Percentiles rank a stretch among this genome's conserved stretches.
Evolutionary conservation across 2,797 vertebrate genomes (phyloP).

Genomic region (Pipistrellus nathusii): DNA sequence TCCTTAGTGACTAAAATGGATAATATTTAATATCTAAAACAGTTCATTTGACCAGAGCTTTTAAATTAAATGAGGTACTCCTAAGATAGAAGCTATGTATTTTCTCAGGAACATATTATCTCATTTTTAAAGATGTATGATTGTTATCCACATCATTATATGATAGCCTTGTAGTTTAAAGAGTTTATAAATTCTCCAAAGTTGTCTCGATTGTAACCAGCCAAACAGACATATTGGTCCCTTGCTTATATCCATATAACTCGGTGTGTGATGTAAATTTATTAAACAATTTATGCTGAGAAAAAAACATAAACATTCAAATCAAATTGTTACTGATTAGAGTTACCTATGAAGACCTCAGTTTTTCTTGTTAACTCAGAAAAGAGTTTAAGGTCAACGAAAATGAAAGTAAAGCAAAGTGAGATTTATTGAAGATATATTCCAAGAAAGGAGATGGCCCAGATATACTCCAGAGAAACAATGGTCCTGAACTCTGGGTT

Average conservation of each 20-base stretch:
- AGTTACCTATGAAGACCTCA: too few species aligned
- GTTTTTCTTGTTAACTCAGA: too few species aligned
- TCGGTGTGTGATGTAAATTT: background rate
- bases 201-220: background rate
- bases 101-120: conserved; percentile 27
- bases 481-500: too few species aligned
- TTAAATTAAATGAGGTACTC: background rate
- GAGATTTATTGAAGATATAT: too few species aligned
- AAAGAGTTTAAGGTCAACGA: too few species aligned
- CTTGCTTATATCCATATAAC: conserved; percentile 1
- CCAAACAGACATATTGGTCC: background rate
- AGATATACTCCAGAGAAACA: too few species aligned
- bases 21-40: conserved; percentile 9
- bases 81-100: background rate
- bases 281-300: background rate
- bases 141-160: background rate
- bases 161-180: background rate
- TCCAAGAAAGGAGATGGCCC: too few species aligned
- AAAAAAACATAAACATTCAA: conserved; percentile 1
- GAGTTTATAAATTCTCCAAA: background rate
- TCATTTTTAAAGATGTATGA: conserved; percentile 21
- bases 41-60: background rate
- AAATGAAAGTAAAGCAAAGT: too few species aligned
- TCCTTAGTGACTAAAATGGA: background rate
- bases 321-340: background rate